Percentiles rank a stretch among this genome's conserved stretches.
phyloP scores from a whole-genome alignment of 2,113 vertebrate species.

The Oceanodroma tethys region DNA sequence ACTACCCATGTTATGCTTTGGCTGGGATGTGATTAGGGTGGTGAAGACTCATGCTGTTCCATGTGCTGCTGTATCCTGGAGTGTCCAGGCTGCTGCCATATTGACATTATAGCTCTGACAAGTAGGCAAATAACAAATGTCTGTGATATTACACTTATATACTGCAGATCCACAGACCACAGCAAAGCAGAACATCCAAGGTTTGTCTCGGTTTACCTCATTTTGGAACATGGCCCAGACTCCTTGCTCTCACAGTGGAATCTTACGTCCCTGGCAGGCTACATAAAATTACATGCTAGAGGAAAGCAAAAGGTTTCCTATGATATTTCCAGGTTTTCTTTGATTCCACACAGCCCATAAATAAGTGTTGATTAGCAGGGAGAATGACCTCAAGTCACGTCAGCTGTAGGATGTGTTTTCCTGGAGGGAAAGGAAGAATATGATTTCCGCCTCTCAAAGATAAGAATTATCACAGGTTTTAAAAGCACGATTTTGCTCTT shows the following conservation, averaged over 20 bases:
- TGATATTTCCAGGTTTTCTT: conserved; percentile 66
- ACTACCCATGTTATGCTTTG: background rate
- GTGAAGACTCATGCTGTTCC: background rate
- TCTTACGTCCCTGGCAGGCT: background rate
- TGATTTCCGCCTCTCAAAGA: background rate
- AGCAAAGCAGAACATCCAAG: background rate
- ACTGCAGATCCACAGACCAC: background rate
- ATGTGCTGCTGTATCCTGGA: background rate
- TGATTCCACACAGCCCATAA: conserved; percentile 28
- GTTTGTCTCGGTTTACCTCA: background rate
- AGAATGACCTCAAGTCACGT: conserved; percentile 30
- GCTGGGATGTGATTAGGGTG: background rate
- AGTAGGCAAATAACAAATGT: background rate
- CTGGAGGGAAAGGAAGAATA: conserved; percentile 26
- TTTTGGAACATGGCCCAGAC: background rate
- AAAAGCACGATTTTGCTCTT: background rate
- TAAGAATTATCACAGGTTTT: conserved; percentile 6
- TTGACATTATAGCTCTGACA: background rate
- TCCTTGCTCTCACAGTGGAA: background rate
- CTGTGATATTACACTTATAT: background rate
- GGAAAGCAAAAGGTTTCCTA: conserved; percentile 54
- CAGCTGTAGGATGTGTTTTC: conserved; percentile 43
- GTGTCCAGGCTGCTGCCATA: background rate
- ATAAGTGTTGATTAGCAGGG: conserved; percentile 40
- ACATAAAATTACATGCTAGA: background rate